Conservation (phyloP, 2,888 invertebrate species). For the Polydrusus cervinus region DNA sequence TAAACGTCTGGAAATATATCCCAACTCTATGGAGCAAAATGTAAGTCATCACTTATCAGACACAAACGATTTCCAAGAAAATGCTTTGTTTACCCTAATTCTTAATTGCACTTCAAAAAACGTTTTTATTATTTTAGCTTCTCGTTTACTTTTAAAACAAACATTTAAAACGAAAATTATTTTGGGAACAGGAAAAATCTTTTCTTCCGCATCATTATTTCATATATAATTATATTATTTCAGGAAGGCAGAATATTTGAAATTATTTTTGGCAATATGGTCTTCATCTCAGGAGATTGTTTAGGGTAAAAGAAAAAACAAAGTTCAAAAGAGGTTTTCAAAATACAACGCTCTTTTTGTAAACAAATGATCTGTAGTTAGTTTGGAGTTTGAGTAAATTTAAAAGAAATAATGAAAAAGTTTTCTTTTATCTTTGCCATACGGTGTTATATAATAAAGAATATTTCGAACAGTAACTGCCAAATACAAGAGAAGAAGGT, state of each 20-base stretch:
- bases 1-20: background rate
- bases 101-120: constrained; percentile 18
- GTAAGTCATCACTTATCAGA: background rate
- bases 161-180: background rate
- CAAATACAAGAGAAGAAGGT: background rate
- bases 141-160: constrained; percentile 6
- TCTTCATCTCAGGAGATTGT: background rate
- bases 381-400: too few species aligned
- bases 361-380: background rate
- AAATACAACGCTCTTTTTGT: background rate
- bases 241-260: background rate
- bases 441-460: too few species aligned
- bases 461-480: too few species aligned
- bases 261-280: background rate
- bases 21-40: background rate
- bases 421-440: background rate
- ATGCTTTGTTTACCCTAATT: background rate
- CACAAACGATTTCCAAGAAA: background rate
- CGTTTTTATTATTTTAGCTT: constrained; percentile 9
- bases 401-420: background rate
- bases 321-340: background rate
- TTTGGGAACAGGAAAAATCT: background rate
- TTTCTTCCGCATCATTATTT: constrained; percentile 9
- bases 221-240: background rate
- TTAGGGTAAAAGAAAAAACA: background rate